Base-by-base conservation (phyloP, 2,888 invertebrate species). In the Leucophora obtusa region DNA sequence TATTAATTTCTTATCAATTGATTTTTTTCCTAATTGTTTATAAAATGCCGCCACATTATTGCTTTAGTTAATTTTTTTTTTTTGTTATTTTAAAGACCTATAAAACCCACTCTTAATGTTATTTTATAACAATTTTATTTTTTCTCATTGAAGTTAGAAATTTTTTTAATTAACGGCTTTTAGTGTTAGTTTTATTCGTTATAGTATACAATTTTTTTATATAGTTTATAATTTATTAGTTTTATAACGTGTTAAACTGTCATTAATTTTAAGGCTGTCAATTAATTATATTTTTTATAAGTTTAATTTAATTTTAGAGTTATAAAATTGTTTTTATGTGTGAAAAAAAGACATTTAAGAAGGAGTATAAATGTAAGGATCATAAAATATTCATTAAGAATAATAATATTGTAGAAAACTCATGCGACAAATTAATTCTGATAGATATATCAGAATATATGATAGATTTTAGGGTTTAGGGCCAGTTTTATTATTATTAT, bases 141-240 rank as follows among this genome's bases (percentile, higher is more conserved):
- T 54, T 60, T 58, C 56, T 33, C 35, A 50, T 72, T 68, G 54
- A 14, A 33, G 21, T 69, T 73, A 43, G 53, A 56, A 63, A 62
- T 63, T 59, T 51, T 15, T 60, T 69, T 68, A 9, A 43, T 50
- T 47, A 47, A 60, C 24, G 60, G 14, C 24, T 43, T 47, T 47
- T 58, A 33, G 17, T 28, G n/a, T 33, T 35, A 21, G 28, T 24
- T 59, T 65, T 14, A 38, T 24, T 69, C 38, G 68, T 28, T 43
- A 11, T 43, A 35, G 11, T 47, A n/a, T 47, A 47, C 47, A 56
- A 15, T 35, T n/a, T 58, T n/a, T 50, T 17, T 33, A 54, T 76
- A 75, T 77, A 54, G 35, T 73, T 76, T 79, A 63, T 79, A 83
- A 83, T 84, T 83, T 83, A 83, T 77, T 62, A 65, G 56, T 77